Conservation (phyloP, 2,888 invertebrate genomes). For the Gryllus longicercus region DNA sequence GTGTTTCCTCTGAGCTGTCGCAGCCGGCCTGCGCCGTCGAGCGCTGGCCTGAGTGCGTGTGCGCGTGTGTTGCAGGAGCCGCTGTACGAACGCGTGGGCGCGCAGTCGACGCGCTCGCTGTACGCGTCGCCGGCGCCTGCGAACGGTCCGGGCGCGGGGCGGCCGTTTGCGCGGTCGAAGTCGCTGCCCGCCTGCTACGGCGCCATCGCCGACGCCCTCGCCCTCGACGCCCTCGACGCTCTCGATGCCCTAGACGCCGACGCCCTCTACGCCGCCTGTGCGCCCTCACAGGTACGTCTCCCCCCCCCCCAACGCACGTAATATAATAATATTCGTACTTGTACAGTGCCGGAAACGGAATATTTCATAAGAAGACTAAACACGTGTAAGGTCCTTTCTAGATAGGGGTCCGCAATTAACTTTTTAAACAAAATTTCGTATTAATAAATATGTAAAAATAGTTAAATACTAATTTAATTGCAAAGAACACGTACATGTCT, state of each 20-base stretch:
- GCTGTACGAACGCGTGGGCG: neutral
- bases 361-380: too few species aligned
- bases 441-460: too few species aligned
- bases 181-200: slow-evolving; percentile 6
- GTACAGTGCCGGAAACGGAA: too few species aligned
- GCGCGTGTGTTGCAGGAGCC: neutral
- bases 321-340: too few species aligned
- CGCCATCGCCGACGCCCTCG: neutral
- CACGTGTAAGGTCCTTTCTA: too few species aligned
- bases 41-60: neutral
- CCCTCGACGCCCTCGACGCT: neutral
- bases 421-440: too few species aligned
- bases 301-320: too few species aligned
- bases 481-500: too few species aligned
- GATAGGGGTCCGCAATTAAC: too few species aligned
- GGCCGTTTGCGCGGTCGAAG: neutral
- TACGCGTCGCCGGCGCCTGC: neutral
- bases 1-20: too few species aligned
- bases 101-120: neutral
- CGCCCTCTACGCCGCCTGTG: neutral
- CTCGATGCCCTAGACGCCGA: neutral
- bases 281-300: neutral
- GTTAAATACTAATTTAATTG: too few species aligned
- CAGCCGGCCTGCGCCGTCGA: too few species aligned
- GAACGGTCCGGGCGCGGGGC: neutral